These are phyloP conservation scores for Blastobasis adustella DNA, from an alignment of 2,888 invertebrate species.

Conservation along the genomic window DNA sequence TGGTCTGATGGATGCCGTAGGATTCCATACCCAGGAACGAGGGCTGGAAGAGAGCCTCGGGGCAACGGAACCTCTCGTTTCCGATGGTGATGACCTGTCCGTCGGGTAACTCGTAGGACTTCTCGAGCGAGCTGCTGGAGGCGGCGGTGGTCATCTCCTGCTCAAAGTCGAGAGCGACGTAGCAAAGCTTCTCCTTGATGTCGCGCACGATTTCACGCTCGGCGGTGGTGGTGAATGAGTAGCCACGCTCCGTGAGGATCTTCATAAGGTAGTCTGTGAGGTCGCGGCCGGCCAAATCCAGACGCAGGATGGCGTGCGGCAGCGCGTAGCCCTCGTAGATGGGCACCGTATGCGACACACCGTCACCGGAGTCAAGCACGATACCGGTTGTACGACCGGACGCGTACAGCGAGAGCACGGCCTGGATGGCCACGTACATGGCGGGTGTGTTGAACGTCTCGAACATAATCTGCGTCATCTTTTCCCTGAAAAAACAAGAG, in stretches of 20 bases:
- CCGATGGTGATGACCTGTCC: conserved; percentile 96
- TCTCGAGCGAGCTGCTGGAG: conserved; percentile 94
- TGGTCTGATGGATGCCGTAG: conserved; percentile 91
- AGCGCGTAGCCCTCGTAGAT: conserved; percentile 96
- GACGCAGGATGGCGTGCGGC: conserved; percentile 92
- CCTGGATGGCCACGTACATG: conserved; percentile 96
- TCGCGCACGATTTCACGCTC: conserved; percentile 95
- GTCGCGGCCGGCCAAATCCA: conserved; percentile 93
- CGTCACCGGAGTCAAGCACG: conserved; percentile 95
- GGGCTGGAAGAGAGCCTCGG: conserved; percentile 96
- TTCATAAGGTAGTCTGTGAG: conserved; percentile 95
- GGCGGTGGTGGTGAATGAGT: conserved; percentile 92
- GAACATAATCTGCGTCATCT: conserved; percentile 74
- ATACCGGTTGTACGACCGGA: conserved; percentile 98
- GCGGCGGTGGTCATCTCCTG: conserved; percentile 96
- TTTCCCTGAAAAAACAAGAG: conserved; percentile 67
- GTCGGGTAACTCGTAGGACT: conserved; percentile 96
- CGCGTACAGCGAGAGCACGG: conserved; percentile 92
- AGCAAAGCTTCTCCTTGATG: conserved; percentile 95
- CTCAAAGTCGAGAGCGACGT: conserved; percentile 91
- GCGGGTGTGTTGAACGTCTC: conserved; percentile 94
- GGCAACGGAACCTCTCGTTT: conserved; percentile 96
- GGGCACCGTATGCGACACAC: conserved; percentile 96
- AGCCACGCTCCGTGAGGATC: conserved; percentile 92
- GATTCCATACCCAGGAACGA: conserved; percentile 94